Base-by-base conservation (phyloP, 2,888 invertebrate species). In the Phengaris alcon region DNA sequence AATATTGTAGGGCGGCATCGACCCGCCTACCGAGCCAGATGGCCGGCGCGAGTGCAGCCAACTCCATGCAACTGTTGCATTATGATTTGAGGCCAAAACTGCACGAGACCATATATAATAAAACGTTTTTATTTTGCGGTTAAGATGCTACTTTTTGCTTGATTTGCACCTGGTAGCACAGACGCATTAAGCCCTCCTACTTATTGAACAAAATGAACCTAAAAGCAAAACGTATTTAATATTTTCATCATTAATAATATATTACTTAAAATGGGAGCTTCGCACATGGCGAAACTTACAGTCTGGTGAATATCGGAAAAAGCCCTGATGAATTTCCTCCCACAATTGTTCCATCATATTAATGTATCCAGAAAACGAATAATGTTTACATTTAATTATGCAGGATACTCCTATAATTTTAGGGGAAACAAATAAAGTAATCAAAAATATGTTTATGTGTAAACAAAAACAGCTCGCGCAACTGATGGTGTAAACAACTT, bases 1-100 rank as follows among this genome's bases (percentile, higher is more conserved):
- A 70, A 70, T 70, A 48, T 51, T 48, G 70, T 70, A 70, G 54
- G 54, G 72, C 72, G 72, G 72, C 52, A 72, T 72, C 72, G 72
- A 72, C 72, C 72, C 72, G 72, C 72, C 72, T 54, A 72, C 54
- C 51, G 72, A 52, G 72, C 52, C 52, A 22, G 72, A 52, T 72
- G 72, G 72, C 52, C 64, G 35, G 64, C 64, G 35, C 64, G 64
- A 64, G 35, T 72, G 72, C 72, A 52, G 35, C 51, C 52, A 13
- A 35, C 35, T 22, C 52, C 35, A 35, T 72, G 72, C 72, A 72
- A 54, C 72, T 72, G 72, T 72, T 72, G 72, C 72, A 54, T 54
- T 72, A 35, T 35, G 6, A 64, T 13, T 44, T 59, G 59, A 59
- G 22, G 59, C 59, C 22, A 59, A 59, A 59, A 59, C 9, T 9